Base-by-base conservation (phyloP, 2,797 vertebrate species). In the Crocodylus rhombifer region DNA sequence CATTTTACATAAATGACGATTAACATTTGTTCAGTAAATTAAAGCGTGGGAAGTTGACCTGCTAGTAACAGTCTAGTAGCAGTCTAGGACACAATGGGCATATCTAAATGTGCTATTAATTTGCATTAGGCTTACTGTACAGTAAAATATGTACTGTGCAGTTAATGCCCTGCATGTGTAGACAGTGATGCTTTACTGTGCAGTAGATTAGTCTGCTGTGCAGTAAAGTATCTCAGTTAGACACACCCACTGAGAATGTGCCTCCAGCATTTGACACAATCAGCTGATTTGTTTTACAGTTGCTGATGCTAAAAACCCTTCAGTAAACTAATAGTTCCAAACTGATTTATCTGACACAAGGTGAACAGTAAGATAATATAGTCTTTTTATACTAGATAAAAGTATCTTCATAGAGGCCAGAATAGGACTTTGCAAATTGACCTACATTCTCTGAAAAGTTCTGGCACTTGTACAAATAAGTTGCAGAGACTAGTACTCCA, bases 31-130 rank as follows among this genome's bases (percentile, higher is more conserved):
- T 91, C 71, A 76, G 0, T 86, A 80, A 93, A 89, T 94, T 87
- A 85, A 94, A 74, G 58, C 25, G 4, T 28, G 90, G 92, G 77
- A 80, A 61, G 77, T 61, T 92, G 87, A 96, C 89, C 83, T 89
- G 86, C 90, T 56, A 83, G 69, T 77, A 94, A 84, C 84, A 93
- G 80, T 83, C 90, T 56, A 83, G 69, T 77, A 94, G 82, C 84
- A 93, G 80, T 83, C 17, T 25, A 80, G 88, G 82, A 61, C 90
- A 92, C 76, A 64, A 51, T 51, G 42, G 42, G 42, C 42, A 51
- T 51, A 51, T 51, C 42, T 51, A 51, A 51, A 10, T 51, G 42
- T 51, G 42, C 42, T 10, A 51, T 10, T 51, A 51, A 51, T 51
- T 51, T 10, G 10, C 10, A 51, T 51, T 51, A 51, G 42, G 42